These are phyloP conservation scores for Pectinophora gossypiella DNA, from an alignment of 1,140 invertebrate genomes.

Conservation along the genomic window DNA sequence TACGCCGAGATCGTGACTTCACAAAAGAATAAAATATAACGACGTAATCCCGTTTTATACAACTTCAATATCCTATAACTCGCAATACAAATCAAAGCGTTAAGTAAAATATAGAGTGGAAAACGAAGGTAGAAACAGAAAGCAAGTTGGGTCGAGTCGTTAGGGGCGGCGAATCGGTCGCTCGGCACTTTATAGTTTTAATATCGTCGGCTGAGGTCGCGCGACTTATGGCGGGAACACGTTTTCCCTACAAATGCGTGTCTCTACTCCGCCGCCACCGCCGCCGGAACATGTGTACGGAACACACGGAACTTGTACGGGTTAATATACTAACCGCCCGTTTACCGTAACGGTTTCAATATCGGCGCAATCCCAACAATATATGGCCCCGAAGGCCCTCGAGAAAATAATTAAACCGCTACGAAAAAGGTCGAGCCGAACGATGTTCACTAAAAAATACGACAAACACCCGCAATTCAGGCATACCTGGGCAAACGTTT, in stretches of 20 bases:
- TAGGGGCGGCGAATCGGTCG: constrained; percentile 44
- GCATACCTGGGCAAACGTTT: constrained; percentile 22
- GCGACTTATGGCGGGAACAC: constrained; percentile 48
- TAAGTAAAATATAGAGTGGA: constrained; percentile 23
- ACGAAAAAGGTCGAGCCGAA: background rate
- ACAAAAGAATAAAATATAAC: background rate
- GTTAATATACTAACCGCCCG: constrained; percentile 24
- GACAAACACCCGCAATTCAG: constrained; percentile 13
- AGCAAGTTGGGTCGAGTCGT: constrained; percentile 33
- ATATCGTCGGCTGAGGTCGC: constrained; percentile 56
- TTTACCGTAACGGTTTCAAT: constrained; percentile 21
- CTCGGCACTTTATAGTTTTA: constrained; percentile 68
- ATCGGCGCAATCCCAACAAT: constrained; percentile 8
- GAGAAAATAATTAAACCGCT: constrained; percentile 13
- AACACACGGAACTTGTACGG: constrained; percentile 24
- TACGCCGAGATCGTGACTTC: background rate
- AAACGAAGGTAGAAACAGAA: constrained; percentile 33
- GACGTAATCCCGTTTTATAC: background rate
- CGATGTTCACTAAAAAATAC: background rate
- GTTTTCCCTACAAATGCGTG: constrained; percentile 48
- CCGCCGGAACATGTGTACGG: constrained; percentile 28
- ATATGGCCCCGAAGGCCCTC: background rate
- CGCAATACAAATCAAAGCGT: constrained; percentile 16
- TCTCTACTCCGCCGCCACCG: constrained; percentile 13
- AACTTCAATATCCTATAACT: background rate